These are phyloP conservation scores for Indicator indicator DNA, from an alignment of 2,113 vertebrate species.

Conservation along the genomic window DNA sequence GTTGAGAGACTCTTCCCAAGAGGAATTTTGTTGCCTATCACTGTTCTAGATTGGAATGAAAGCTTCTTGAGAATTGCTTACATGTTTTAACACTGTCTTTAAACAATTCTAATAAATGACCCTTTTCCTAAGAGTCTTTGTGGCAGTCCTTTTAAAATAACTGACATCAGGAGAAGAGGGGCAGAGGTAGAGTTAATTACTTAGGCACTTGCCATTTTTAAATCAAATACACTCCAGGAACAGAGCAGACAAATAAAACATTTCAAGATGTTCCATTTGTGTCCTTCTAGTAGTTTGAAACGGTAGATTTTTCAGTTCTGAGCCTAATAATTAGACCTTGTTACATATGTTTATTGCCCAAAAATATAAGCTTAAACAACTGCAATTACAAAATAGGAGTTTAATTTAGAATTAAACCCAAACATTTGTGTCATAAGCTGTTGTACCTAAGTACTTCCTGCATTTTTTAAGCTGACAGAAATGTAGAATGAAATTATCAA, in stretches of 20 bases:
- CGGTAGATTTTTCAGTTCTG: background rate
- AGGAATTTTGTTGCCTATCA: background rate
- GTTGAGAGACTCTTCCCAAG: background rate
- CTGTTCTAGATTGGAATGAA: background rate
- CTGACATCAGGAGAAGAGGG: background rate
- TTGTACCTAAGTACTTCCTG: background rate
- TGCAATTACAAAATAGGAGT: background rate
- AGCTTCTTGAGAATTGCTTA: background rate
- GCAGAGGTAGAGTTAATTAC: background rate
- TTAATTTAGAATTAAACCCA: background rate
- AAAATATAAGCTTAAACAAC: background rate
- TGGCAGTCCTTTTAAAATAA: background rate
- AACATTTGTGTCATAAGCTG: background rate
- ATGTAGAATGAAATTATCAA: background rate
- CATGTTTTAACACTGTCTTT: background rate
- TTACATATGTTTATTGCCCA: background rate
- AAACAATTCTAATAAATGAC: background rate
- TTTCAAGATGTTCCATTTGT: background rate
- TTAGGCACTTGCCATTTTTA: background rate
- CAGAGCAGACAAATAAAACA: background rate
- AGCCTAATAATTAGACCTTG: background rate
- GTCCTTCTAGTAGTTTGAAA: background rate
- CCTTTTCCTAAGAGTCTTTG: background rate
- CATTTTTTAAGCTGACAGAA: background rate
- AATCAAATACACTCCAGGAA: background rate